These are phyloP conservation scores for Lampris incognitus DNA, from an alignment of 2,113 vertebrate species.

Conservation along the genomic window DNA sequence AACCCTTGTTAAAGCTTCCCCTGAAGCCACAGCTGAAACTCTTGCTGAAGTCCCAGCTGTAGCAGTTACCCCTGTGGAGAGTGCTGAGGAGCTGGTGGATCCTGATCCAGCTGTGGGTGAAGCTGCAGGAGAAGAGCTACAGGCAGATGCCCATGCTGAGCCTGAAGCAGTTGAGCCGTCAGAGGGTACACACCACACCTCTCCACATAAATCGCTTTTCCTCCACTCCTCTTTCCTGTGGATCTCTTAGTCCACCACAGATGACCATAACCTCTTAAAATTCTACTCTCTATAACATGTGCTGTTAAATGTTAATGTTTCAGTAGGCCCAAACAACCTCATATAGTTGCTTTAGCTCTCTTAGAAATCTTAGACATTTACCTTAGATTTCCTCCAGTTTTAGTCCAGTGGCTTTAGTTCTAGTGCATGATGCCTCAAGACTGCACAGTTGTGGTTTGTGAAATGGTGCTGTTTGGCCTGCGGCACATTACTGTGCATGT, in stretches of 20 bases:
- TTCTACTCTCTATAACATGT: slow-evolving; percentile 5
- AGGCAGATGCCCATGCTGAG: slow-evolving; percentile 35
- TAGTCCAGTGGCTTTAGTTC: neutral
- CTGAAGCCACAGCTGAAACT: neutral
- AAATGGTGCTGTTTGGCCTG: slow-evolving; percentile 4
- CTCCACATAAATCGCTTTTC: slow-evolving; percentile 38
- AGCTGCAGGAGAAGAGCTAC: slow-evolving; percentile 61
- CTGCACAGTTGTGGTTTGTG: neutral
- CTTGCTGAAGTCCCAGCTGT: neutral
- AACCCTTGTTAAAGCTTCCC: neutral
- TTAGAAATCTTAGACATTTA: neutral
- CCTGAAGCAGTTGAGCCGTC: slow-evolving; percentile 39
- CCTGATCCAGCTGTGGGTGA: slow-evolving; percentile 43
- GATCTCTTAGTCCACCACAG: slow-evolving; percentile 31
- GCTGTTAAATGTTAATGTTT: slow-evolving; percentile 9
- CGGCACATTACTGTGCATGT: neutral
- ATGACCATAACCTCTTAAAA: slow-evolving; percentile 19
- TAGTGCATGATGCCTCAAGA: neutral
- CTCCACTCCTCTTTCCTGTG: slow-evolving; percentile 37
- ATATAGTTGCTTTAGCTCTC: slow-evolving; percentile 22
- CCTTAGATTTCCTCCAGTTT: slow-evolving; percentile 1
- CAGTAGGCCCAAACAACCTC: neutral
- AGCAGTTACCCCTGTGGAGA: slow-evolving; percentile 8
- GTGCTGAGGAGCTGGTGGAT: slow-evolving; percentile 39
- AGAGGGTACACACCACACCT: slow-evolving; percentile 79